Evolutionary conservation across 30 jellyfish, hydroid and myxozoan genomes (phyloP), one percentile per base, ranked within the genome.

Genomic region (Hydractinia symbiolongicarpus): DNA sequence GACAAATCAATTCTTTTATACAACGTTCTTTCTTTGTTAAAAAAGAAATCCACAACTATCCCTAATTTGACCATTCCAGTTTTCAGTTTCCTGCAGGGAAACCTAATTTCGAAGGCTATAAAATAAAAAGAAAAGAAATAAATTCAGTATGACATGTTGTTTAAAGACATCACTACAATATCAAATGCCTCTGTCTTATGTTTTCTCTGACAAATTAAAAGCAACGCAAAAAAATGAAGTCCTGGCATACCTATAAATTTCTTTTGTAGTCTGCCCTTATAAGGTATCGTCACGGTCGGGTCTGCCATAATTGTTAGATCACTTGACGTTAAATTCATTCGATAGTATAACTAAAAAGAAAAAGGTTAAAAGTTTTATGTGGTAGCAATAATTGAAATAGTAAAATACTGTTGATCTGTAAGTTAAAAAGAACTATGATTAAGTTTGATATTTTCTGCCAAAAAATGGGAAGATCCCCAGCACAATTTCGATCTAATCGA

Each of bases 251-350:
- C 74, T 7, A 64, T 64, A 64, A 51, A 44, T 64, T 13, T 64
- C 40, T 64, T 64, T 51, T 64, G 74, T 8, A 72, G 53, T 52
- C 81, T 72, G 30, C 81, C 81, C 53, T 53, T 72, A 9, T 30
- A 30, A 1, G 81, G 81, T 44, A 72, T 72, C 44, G 81, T 72
- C 9, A 72, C 62, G 72, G 81, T 30, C 10, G 81, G 81, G 10
- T 72, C 4, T 7, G 19, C 60, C 81, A 72, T 72, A 15, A 72
- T 72, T 17, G 11, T 5, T 7, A 53, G n/a, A 72, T 72, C 81
- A 17, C 81, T 72, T 72, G 81, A 72, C 51, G 81, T 30, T 52
- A 72, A 72, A 30, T 44, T 30, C 81, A 72, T 72, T 72, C 1
- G 62, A 52, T 72, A 72, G 62, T 72, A 72, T 15, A 72, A 53